These are phyloP conservation scores for Nothobranchius furzeri DNA, from an alignment of 2,113 vertebrate species.

Conservation along the genomic window DNA sequence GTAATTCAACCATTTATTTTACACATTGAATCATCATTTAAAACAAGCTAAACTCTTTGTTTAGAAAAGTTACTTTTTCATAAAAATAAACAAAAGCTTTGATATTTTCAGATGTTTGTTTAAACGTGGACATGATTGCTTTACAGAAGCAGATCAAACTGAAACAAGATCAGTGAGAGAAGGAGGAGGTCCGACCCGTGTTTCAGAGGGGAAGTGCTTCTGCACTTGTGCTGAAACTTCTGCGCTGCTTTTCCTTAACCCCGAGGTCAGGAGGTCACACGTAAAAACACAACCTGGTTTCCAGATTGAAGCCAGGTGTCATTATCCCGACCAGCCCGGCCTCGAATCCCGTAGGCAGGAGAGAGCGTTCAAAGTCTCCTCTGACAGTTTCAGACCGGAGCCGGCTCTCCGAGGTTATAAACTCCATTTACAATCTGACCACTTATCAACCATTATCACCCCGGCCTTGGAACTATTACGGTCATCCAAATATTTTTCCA, in stretches of 20 bases:
- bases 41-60: too few relatives aligned
- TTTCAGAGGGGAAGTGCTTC: slow-evolving; percentile 54
- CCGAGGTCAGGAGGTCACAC: slow-evolving; percentile 64
- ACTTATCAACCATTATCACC: slow-evolving; percentile 59
- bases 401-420: slow-evolving; percentile 39
- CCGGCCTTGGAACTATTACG: slow-evolving; percentile 49
- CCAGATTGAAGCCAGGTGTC: slow-evolving; percentile 34
- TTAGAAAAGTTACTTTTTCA: too few relatives aligned
- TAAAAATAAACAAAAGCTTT: too few relatives aligned
- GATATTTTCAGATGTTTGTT: too few relatives aligned
- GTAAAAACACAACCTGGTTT: slow-evolving; percentile 55
- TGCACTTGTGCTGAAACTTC: slow-evolving; percentile 71
- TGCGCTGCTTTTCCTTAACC: slow-evolving; percentile 42
- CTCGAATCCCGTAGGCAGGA: slow-evolving; percentile 11
- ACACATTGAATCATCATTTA: too few relatives aligned
- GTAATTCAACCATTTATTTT: too few relatives aligned
- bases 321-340: slow-evolving; percentile 13
- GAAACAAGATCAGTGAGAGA: too few relatives aligned
- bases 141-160: too few relatives aligned
- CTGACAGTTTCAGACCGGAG: slow-evolving; percentile 10
- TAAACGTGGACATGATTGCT: too few relatives aligned
- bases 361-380: slow-evolving; percentile 25
- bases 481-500: slow-evolving; percentile 63
- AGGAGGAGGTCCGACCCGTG: slow-evolving; percentile 18
- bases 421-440: slow-evolving; percentile 52